These are phyloP conservation scores for Streptopelia turtur DNA, from an alignment of 2,797 vertebrate genomes.

Conservation along the genomic window DNA sequence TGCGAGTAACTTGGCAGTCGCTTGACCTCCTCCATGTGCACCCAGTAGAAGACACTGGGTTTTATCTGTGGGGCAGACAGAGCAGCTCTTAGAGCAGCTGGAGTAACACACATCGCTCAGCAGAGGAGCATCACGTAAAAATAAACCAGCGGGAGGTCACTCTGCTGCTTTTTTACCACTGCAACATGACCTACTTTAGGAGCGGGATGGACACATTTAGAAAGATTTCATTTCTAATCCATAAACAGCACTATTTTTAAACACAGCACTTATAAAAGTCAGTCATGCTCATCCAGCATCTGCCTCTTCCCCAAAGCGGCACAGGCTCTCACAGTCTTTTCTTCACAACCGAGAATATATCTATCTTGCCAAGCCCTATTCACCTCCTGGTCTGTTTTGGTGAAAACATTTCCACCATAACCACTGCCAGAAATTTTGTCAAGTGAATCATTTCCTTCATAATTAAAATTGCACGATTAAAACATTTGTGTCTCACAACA, in stretches of 20 bases:
- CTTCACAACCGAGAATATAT: background rate
- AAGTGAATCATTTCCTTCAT: conserved; percentile 9
- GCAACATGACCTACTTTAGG: background rate
- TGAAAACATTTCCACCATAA: background rate
- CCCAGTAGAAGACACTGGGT: background rate
- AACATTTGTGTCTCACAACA: background rate
- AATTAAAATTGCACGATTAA: background rate
- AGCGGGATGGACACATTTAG: conserved; percentile 6
- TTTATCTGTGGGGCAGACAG: background rate
- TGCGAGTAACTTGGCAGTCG: too few relatives aligned
- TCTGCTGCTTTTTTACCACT: background rate
- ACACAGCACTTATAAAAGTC: background rate
- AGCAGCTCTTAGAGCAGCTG: background rate
- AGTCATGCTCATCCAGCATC: background rate
- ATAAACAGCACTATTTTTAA: conserved; percentile 47
- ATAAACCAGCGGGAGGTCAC: background rate
- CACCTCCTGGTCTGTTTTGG: background rate
- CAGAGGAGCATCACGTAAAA: background rate
- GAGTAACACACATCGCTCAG: background rate
- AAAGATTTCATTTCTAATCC: conserved; percentile 1
- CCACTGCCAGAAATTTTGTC: background rate
- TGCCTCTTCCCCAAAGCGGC: background rate
- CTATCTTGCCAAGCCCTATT: background rate
- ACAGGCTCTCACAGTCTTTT: background rate
- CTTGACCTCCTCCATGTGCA: background rate